A percentile compares a stretch with the other conserved stretches of the same genome.
Evolutionary conservation across 2,888 invertebrate species (phyloP).

Genomic region (Myathropa florea): DNA sequence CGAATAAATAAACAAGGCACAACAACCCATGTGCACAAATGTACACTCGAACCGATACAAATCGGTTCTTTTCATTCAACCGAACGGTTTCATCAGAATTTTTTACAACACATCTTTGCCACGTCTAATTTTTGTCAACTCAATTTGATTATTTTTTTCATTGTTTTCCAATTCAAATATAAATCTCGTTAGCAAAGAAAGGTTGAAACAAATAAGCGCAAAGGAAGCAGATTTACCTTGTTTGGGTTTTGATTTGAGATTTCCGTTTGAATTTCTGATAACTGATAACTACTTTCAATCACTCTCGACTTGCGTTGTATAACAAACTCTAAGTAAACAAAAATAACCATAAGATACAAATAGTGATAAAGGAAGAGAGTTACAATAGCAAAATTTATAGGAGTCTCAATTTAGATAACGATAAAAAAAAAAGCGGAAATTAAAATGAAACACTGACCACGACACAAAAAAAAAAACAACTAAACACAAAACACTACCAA

Average conservation of each 20-base stretch:
- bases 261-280: background rate
- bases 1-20: background rate
- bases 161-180: background rate
- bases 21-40: background rate
- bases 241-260: background rate
- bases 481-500: background rate
- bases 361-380: too few species aligned
- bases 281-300: background rate
- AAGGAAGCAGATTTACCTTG: conserved; percentile 11
- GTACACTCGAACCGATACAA: background rate
- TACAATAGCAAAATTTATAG: background rate
- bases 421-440: conserved; percentile 8
- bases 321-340: background rate
- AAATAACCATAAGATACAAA: background rate
- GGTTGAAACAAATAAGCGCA: background rate
- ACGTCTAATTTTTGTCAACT: conserved; percentile 16
- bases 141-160: background rate
- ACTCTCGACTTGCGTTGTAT: background rate
- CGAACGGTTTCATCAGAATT: background rate
- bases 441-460: conserved; percentile 33
- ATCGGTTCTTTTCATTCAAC: background rate
- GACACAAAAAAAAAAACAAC: conserved; percentile 5
- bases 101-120: conserved; percentile 25
- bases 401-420: conserved; percentile 4
- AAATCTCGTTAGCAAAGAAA: background rate